Conservation (phyloP, 2,797 vertebrate species). For the Leptatherina wallacei region DNA sequence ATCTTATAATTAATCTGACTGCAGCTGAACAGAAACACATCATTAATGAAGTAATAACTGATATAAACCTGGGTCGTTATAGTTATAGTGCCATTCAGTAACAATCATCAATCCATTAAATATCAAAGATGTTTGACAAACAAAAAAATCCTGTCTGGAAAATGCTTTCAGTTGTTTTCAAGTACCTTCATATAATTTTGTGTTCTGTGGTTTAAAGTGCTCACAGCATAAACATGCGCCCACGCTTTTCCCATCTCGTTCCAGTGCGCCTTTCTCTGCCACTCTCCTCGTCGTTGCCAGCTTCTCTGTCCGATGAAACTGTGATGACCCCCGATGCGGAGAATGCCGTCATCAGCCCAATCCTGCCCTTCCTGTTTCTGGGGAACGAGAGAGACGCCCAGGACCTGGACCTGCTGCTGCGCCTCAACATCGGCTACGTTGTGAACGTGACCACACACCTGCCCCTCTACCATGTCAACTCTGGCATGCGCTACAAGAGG, state of each 20-base stretch:
- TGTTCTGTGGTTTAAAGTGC: neutral
- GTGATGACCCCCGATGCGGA: conserved; percentile 88
- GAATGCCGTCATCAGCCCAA: conserved; percentile 87
- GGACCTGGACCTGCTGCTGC: conserved; percentile 85
- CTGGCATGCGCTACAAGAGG: conserved; percentile 87
- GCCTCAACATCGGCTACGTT: conserved; percentile 86
- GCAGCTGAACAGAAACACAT: neutral
- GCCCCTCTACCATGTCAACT: conserved; percentile 87
- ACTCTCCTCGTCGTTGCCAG: conserved; percentile 84
- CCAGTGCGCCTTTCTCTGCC: conserved; percentile 84
- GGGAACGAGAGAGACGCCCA: conserved; percentile 89
- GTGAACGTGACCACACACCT: conserved; percentile 90
- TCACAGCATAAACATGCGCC: neutral
- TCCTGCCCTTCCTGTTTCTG: conserved; percentile 89
- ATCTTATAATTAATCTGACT: conserved; percentile 6
- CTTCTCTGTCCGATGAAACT: conserved; percentile 83
- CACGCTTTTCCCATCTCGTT: conserved; percentile 6
- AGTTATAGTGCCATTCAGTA: neutral
- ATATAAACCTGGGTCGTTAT: conserved; percentile 1
- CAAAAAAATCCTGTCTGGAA: neutral
- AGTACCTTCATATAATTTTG: neutral
- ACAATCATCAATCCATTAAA: neutral
- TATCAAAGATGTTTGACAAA: neutral
- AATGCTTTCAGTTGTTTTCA: neutral
- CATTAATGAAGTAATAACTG: conserved; percentile 3